Base-by-base conservation (phyloP, 37 sponge, comb jelly and placozoan species). In the Beroe forskalii region DNA sequence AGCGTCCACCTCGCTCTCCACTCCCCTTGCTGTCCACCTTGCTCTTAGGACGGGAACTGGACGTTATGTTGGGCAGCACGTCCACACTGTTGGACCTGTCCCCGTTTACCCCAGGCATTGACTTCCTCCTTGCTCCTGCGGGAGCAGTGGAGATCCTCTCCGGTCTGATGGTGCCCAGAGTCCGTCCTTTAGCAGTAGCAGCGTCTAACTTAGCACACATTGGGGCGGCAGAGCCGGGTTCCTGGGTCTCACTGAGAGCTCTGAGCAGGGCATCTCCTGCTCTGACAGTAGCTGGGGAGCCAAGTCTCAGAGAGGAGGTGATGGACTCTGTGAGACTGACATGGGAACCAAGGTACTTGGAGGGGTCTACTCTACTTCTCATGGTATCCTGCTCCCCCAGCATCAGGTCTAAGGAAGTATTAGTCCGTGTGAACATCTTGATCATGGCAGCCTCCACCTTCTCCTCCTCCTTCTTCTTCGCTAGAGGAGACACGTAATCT, bases 291-390 rank as follows among this genome's bases (percentile, higher is more conserved):
- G 35, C 17, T 2, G 86, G 86, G 1, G 86, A 44, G 8, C 86
- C 86, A 32, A 80, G n/a, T 14, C 86, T 23, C 17, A 80, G 86
- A n/a, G 86, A 27, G 55, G 86, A 80, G 0, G 86, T 80, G 28
- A 80, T 42, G 8, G 86, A 80, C 40, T 80, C 86, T 3, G 55
- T 80, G 55, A 80, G 86, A 25, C 55, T 44, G 24, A 44, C 86
- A 20, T 41, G 55, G 42, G 86, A 80, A 24, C 86, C 86, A 1
- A 80, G 30, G 55, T 80, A 80, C 24, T 38, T 35, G 25, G 86
- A 43, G 4, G 86, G 86, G 55, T 80, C 86, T 48, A 80, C 86
- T 80, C 30, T 80, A 24, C 86, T 80, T 3, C 86, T 12, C 86
- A 80, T 80, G 38, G 86, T 80, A 20, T 80, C 86, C 55, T 80